Conservation (phyloP, 1,140 invertebrate species). For the Lasioglossum albipes region DNA sequence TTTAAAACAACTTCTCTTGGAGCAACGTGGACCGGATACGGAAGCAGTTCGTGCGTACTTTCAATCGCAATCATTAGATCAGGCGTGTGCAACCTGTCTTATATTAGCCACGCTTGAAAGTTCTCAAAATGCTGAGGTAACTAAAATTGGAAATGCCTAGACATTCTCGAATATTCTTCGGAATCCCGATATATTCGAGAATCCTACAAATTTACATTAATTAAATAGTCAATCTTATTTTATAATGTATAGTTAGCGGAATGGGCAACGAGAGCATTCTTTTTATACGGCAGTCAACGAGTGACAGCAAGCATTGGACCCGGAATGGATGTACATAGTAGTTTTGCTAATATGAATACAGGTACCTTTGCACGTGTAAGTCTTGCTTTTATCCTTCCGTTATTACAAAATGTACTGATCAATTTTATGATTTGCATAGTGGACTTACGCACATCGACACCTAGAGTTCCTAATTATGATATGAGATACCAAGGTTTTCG, state of each 20-base stretch:
- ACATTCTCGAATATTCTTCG: background rate
- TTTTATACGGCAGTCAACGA: conserved; percentile 92
- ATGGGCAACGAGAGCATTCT: conserved; percentile 95
- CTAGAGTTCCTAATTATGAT: conserved; percentile 67
- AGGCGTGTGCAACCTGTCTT: conserved; percentile 93
- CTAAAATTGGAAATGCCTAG: conserved; percentile 6
- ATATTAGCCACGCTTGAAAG: conserved; percentile 90
- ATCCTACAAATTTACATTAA: background rate
- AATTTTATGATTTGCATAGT: conserved; percentile 10
- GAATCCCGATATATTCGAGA: no score
- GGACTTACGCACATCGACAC: conserved; percentile 75
- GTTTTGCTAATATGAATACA: conserved; percentile 57
- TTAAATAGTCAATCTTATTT: conserved; percentile 11
- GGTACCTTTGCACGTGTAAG: conserved; percentile 41
- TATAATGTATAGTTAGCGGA: conserved; percentile 82
- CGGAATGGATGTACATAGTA: conserved; percentile 58
- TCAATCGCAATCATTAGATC: conserved; percentile 88
- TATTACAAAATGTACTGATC: conserved; percentile 9
- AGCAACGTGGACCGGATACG: conserved; percentile 91
- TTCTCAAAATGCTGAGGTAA: conserved; percentile 85
- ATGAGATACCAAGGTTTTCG: conserved; percentile 60
- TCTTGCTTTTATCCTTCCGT: background rate
- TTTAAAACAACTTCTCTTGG: conserved; percentile 88
- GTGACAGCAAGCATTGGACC: conserved; percentile 52
- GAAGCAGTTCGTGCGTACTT: conserved; percentile 93